Evolutionary conservation across 2,113 vertebrate species (phyloP).

Genomic region (Eira barbara): DNA sequence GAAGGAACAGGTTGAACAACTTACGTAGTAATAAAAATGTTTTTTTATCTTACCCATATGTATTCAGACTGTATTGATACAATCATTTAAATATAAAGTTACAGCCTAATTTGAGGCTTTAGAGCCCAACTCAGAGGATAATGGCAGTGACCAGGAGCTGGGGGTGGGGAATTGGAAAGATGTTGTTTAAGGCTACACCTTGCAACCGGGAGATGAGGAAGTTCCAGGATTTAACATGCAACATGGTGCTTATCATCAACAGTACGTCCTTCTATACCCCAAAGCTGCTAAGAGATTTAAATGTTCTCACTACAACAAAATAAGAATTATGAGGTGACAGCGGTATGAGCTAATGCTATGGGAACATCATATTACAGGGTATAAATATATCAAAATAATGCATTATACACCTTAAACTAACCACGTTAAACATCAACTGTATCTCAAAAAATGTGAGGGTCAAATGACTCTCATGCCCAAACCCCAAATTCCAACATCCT

Average conservation of each 20-base stretch:
- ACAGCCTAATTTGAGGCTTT: neutral
- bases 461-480: neutral
- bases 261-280: neutral
- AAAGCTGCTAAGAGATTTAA: neutral
- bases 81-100: neutral
- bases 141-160: neutral
- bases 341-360: neutral
- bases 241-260: neutral
- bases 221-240: neutral
- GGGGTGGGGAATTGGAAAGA: accelerated
- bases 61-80: neutral
- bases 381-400: neutral
- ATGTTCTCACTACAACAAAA: neutral
- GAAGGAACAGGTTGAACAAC: neutral
- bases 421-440: accelerated
- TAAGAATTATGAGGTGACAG: too few species aligned
- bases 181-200: neutral
- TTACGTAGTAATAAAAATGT: neutral
- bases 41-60: neutral
- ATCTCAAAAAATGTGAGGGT: neutral
- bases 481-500: neutral
- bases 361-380: neutral
- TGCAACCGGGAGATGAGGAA: neutral
- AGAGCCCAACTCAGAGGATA: neutral
- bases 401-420: neutral